These are phyloP conservation scores for Gallinago stenura DNA, from an alignment of 2,797 vertebrate species.

Conservation along the genomic window DNA sequence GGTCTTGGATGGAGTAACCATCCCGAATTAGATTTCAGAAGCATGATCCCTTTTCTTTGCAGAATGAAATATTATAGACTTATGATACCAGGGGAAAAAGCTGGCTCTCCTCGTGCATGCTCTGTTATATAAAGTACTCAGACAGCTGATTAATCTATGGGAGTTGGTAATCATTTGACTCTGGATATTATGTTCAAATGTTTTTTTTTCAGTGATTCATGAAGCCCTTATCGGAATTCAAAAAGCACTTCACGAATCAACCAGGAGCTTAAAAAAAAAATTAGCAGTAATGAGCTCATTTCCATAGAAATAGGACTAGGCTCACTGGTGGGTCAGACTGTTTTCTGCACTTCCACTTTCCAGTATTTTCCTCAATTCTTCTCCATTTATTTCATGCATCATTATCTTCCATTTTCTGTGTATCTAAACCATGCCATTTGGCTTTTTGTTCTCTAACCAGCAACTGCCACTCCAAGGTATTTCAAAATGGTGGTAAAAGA, in stretches of 20 bases:
- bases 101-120: conserved; percentile 1
- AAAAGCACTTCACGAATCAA: conserved; percentile 73
- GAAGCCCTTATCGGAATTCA: conserved; percentile 68
- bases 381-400: conserved; percentile 51
- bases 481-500: not conserved
- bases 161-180: conserved; percentile 41
- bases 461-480: not conserved
- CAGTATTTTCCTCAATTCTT: conserved; percentile 29
- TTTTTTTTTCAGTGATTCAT: conserved; percentile 67
- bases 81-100: not conserved
- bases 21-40: conserved; percentile 20
- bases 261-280: conserved; percentile 62
- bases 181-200: conserved; percentile 57
- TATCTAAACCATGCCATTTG: not conserved
- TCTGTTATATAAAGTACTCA: conserved; percentile 36
- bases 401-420: conserved; percentile 42
- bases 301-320: conserved; percentile 68
- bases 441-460: conserved; percentile 21
- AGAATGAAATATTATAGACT: not conserved
- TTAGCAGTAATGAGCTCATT: conserved; percentile 72
- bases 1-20: conserved; percentile 11
- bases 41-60: conserved; percentile 23
- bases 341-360: conserved; percentile 49
- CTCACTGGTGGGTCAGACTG: conserved; percentile 53
- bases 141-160: conserved; percentile 47